Percentiles rank a stretch among this genome's conserved stretches.
These are phyloP conservation scores for Struthidea cinerea DNA, from an alignment of 2,113 vertebrate species.

Conservation along the genomic window DNA sequence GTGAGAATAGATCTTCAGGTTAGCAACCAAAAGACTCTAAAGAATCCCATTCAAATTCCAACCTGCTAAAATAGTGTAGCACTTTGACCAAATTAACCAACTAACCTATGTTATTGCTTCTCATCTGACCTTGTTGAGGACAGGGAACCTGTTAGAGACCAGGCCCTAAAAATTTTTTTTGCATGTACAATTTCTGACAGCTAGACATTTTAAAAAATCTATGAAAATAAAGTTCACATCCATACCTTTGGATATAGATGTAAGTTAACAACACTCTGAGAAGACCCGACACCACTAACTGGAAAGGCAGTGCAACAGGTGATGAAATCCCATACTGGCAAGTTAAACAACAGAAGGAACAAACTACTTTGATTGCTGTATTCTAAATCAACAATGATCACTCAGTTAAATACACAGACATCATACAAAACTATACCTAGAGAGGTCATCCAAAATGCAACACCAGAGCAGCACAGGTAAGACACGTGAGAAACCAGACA, in stretches of 20 bases:
- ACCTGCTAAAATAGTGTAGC: background rate
- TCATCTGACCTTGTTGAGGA: background rate
- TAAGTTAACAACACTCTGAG: background rate
- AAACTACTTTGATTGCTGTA: background rate
- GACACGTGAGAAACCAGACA: background rate
- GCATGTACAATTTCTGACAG: background rate
- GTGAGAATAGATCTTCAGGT: background rate
- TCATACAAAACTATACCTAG: background rate
- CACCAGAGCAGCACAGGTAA: accelerated
- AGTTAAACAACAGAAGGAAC: background rate
- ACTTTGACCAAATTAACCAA: background rate
- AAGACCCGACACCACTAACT: background rate
- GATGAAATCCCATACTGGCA: background rate
- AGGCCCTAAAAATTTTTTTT: background rate
- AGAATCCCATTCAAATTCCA: background rate
- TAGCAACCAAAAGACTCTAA: background rate
- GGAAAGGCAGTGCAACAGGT: background rate
- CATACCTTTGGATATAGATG: background rate
- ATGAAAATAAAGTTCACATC: background rate
- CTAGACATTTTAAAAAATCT: background rate
- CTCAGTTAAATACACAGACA: background rate
- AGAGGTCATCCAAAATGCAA: background rate
- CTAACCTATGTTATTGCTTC: background rate
- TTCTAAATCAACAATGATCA: background rate
- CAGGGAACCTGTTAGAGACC: background rate